phyloP scores from a whole-genome alignment of 2,797 vertebrate species.

The Malacoctenus gilli region DNA sequence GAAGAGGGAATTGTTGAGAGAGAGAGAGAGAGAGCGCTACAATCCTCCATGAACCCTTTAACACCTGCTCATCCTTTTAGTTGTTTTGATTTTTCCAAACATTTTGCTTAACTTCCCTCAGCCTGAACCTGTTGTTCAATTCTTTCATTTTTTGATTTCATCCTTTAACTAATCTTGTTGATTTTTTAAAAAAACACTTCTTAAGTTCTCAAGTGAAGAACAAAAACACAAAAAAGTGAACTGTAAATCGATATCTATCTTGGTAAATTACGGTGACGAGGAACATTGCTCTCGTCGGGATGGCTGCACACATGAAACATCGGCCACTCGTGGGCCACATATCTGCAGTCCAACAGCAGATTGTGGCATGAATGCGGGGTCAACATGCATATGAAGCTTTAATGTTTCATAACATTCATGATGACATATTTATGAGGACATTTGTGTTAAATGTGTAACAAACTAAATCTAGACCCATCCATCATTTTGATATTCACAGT shows the following conservation, averaged over 20 bases:
- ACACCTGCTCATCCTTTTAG: too few relatives aligned
- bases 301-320: constrained; percentile 18
- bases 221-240: constrained; percentile 22
- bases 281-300: constrained; percentile 23
- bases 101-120: too few relatives aligned
- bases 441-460: not conserved
- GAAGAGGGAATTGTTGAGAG: not conserved
- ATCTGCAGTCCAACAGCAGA: not conserved
- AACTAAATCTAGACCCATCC: constrained; percentile 3
- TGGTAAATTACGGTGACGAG: constrained; percentile 5
- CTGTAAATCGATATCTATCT: constrained; percentile 15
- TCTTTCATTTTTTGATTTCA: too few relatives aligned
- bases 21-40: too few relatives aligned
- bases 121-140: too few relatives aligned
- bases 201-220: too few relatives aligned
- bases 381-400: constrained; percentile 15
- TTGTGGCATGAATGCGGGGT: constrained; percentile 2
- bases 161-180: too few relatives aligned
- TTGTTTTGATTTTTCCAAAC: too few relatives aligned
- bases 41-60: too few relatives aligned
- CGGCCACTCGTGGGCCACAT: too few relatives aligned
- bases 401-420: constrained; percentile 23
- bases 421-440: not conserved
- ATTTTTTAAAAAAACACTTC: too few relatives aligned
- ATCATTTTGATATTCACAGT: constrained; percentile 37